Percentiles rank a stretch among this genome's conserved stretches.
These are phyloP conservation scores for Myopa testacea DNA, from an alignment of 2,888 invertebrate genomes.

Conservation along the genomic window DNA sequence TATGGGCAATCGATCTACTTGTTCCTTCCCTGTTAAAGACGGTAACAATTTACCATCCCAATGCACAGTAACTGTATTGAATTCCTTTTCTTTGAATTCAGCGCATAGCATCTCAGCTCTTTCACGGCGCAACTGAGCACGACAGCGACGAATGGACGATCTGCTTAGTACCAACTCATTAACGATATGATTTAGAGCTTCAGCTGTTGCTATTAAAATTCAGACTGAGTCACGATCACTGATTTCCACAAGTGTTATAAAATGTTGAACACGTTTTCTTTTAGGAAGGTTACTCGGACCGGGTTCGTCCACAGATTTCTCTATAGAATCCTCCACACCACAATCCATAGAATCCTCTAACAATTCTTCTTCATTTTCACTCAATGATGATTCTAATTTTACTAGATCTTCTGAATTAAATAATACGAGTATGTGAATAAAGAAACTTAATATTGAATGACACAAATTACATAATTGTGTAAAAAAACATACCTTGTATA, in stretches of 20 bases:
- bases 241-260: background rate
- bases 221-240: background rate
- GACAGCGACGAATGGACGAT: background rate
- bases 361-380: no score
- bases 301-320: background rate
- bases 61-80: conserved; percentile 17
- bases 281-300: no score
- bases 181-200: background rate
- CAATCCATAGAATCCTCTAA: no score
- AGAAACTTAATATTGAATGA: background rate
- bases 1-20: conserved; percentile 36
- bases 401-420: no score
- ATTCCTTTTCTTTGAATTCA: conserved; percentile 3
- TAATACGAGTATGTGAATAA: conserved; percentile 45
- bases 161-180: background rate
- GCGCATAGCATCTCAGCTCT: background rate
- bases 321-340: background rate
- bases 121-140: background rate
- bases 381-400: no score
- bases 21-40: conserved; percentile 22
- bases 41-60: conserved; percentile 39
- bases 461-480: background rate
- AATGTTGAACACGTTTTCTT: no score
- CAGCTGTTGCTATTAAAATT: conserved; percentile 1
- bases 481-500: background rate